Base-by-base conservation (phyloP, 2,797 vertebrate genomes). In the Micropoecilia bifurca region DNA sequence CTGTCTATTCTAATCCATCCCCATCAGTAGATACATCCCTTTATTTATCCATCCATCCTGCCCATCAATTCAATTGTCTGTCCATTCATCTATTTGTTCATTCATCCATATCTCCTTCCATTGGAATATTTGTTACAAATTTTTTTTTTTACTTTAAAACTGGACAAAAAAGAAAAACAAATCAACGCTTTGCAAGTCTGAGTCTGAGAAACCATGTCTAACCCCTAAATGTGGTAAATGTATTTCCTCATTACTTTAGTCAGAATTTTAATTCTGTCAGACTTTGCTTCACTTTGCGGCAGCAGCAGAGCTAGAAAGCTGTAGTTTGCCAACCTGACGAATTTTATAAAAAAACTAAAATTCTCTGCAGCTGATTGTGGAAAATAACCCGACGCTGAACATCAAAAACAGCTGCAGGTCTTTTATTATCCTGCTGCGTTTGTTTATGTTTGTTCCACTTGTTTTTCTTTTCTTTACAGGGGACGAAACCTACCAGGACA, bases 401-500 rank as follows among this genome's bases (percentile, higher is more conserved):
- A 4, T 46, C 61, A n/a, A 3, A 28, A 76, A 7, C 10, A 5
- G 47, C 30, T 75, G 20, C 30, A 22, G 28, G 50, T 6, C 28
- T 47, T 46, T 53, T 53, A 2, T 45, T 28, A 18, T 68, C 16
- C n/a, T 14, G 6, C 48, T 36, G 13, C 72, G 48, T 41, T 73
- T 77, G n/a, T 53, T 83, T 22, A 90, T 0, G 1, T 79, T 28
- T 73, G 39, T 39, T 85, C 41, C 76, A 28, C 1, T 63, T 53
- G 36, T 66, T 81, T 74, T 55, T 9, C 9, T 75, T 25, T 6
- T 75, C 33, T 55, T 77, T 90, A 61, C 95, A 99, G 99, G 99
- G 86, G 98, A 99, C 80, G 99, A 98, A 96, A 97, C 98, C 63
- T 99, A 99, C 89, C 98, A 99, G 91, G 98, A 99, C 92, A 99